These are phyloP conservation scores for Catharus bicknelli DNA, from an alignment of 2,113 vertebrate species.

Conservation along the genomic window DNA sequence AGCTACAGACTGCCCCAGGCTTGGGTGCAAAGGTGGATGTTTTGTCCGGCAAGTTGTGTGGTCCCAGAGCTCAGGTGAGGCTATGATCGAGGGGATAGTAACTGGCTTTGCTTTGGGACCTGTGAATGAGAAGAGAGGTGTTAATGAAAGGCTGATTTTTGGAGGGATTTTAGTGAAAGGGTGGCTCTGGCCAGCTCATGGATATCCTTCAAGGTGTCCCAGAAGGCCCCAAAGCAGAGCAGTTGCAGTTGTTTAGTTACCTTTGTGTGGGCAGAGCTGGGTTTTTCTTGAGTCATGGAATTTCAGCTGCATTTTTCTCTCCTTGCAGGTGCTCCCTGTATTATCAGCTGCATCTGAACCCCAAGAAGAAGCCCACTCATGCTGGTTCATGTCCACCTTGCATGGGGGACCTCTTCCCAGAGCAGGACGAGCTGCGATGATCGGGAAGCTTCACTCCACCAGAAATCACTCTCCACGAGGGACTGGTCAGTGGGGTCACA, in stretches of 20 bases:
- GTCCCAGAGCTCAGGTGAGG: background rate
- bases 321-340: fast-evolving
- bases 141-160: background rate
- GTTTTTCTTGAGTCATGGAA: background rate
- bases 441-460: background rate
- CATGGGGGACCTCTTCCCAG: background rate
- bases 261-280: background rate
- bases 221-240: background rate
- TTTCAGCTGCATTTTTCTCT: background rate
- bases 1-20: background rate
- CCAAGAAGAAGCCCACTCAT: fast-evolving
- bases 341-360: background rate
- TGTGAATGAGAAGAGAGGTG: background rate
- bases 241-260: background rate
- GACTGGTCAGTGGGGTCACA: fast-evolving
- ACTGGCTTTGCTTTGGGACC: background rate
- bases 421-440: background rate
- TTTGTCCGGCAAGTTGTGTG: fast-evolving
- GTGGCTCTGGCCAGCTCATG: background rate
- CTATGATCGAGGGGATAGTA: background rate
- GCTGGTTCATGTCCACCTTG: background rate
- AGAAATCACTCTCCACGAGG: background rate
- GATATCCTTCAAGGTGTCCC: background rate
- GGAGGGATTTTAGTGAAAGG: background rate
- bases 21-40: no score